A percentile compares a stretch with the other conserved stretches of the same genome.
Conservation (phyloP, 2,888 invertebrate genomes). For the Agonopterix heracliana region DNA sequence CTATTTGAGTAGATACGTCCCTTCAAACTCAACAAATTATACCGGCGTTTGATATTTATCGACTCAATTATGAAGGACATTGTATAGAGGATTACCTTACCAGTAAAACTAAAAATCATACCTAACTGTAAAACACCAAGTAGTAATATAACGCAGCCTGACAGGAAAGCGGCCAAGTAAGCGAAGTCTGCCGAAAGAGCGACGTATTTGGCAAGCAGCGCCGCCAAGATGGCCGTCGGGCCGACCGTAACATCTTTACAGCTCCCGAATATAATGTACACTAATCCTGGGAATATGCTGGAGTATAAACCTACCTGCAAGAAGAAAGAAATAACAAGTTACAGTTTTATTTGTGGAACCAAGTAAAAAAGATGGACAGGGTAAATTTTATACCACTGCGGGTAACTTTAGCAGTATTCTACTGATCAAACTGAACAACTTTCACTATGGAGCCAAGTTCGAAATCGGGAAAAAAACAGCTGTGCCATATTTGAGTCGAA, state of each 20-base stretch:
- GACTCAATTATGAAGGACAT: no score
- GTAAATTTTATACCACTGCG: no score
- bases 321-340: neutral
- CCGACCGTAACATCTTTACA: slow-evolving; percentile 87
- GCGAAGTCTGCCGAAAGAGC: slow-evolving; percentile 81
- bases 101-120: slow-evolving; percentile 19
- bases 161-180: slow-evolving; percentile 82
- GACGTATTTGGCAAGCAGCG: slow-evolving; percentile 85
- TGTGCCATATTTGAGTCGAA: no score
- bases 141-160: slow-evolving; percentile 83
- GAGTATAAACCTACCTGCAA: slow-evolving; percentile 91
- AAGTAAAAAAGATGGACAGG: neutral
- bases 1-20: no score
- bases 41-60: no score
- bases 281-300: slow-evolving; percentile 93
- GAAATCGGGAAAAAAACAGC: no score
- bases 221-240: slow-evolving; percentile 93
- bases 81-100: no score
- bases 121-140: slow-evolving; percentile 84
- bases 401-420: neutral
- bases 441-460: no score
- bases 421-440: no score
- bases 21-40: no score
- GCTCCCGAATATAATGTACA: slow-evolving; percentile 92
- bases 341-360: neutral